phyloP scores from a whole-genome alignment of 2,113 vertebrate species.

The Corapipo altera region DNA sequence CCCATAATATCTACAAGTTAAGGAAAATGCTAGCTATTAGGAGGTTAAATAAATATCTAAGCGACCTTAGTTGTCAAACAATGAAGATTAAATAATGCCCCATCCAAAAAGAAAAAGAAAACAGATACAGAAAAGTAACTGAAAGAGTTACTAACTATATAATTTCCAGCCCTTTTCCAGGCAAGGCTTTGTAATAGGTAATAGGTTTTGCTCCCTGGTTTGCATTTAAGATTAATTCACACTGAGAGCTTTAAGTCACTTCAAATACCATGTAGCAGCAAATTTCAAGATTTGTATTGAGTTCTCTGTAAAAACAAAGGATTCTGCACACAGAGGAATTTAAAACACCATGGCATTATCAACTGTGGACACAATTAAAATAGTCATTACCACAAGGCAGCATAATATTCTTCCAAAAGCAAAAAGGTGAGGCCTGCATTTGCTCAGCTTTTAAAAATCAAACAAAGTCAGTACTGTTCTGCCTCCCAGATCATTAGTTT shows the following conservation, averaged over 20 bases:
- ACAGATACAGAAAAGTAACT: neutral
- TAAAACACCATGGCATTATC: neutral
- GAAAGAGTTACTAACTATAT: neutral
- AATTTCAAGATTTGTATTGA: slow-evolving; percentile 38
- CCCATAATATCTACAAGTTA: neutral
- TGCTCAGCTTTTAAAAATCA: slow-evolving; percentile 46
- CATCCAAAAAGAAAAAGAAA: neutral
- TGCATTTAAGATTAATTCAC: slow-evolving; percentile 52
- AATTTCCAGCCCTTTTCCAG: neutral
- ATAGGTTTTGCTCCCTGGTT: slow-evolving; percentile 4
- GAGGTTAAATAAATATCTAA: neutral
- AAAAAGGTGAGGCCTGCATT: slow-evolving; percentile 3
- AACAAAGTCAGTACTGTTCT: slow-evolving; percentile 20
- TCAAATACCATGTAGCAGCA: slow-evolving; percentile 25
- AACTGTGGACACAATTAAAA: slow-evolving; percentile 50
- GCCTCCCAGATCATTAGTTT: neutral
- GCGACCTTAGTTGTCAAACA: neutral
- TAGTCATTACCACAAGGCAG: neutral
- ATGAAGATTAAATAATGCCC: neutral
- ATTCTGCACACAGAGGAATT: neutral
- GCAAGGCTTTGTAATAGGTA: neutral
- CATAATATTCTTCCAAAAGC: neutral
- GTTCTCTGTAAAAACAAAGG: slow-evolving; percentile 41
- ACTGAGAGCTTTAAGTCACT: slow-evolving; percentile 37
- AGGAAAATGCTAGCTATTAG: neutral